A percentile compares a stretch with the other conserved stretches of the same genome.
Evolutionary conservation across 2,113 vertebrate species (phyloP).

Genomic region (Lethenteron reissneri): DNA sequence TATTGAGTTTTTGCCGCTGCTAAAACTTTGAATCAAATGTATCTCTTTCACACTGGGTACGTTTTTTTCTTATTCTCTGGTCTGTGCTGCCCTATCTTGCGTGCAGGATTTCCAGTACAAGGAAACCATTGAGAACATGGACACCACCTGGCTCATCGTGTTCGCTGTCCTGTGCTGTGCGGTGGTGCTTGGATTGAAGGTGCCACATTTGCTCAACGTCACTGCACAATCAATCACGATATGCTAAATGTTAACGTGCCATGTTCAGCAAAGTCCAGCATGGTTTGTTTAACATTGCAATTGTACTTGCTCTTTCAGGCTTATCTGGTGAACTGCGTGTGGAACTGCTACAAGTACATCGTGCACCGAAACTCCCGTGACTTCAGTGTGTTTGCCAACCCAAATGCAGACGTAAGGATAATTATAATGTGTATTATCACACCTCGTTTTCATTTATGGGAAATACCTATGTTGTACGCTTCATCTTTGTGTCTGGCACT

Average conservation of each 20-base stretch:
- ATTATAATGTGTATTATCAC: neutral
- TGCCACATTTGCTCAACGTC: neutral
- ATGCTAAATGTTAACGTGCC: neutral
- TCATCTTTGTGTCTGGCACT: no score
- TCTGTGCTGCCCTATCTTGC: no score
- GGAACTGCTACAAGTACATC: conserved; percentile 95
- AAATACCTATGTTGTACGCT: no score
- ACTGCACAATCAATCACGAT: no score
- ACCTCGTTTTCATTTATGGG: no score
- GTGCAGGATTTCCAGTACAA: neutral
- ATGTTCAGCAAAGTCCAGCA: neutral
- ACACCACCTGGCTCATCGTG: conserved; percentile 3
- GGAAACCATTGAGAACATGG: neutral
- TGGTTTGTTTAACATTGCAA: neutral
- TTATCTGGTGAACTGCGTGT: conserved; percentile 88
- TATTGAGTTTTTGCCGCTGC: no score
- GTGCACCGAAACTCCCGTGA: conserved; percentile 58
- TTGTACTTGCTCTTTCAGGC: conserved; percentile 26
- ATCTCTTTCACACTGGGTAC: no score
- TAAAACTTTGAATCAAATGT: no score
- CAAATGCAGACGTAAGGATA: conserved; percentile 26
- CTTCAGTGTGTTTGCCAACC: conserved; percentile 72
- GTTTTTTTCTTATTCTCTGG: no score
- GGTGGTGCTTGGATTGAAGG: conserved; percentile 4
- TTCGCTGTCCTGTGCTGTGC: neutral